These are phyloP conservation scores for Tetrao urogallus DNA, from an alignment of 2,113 vertebrate species.

Conservation along the genomic window DNA sequence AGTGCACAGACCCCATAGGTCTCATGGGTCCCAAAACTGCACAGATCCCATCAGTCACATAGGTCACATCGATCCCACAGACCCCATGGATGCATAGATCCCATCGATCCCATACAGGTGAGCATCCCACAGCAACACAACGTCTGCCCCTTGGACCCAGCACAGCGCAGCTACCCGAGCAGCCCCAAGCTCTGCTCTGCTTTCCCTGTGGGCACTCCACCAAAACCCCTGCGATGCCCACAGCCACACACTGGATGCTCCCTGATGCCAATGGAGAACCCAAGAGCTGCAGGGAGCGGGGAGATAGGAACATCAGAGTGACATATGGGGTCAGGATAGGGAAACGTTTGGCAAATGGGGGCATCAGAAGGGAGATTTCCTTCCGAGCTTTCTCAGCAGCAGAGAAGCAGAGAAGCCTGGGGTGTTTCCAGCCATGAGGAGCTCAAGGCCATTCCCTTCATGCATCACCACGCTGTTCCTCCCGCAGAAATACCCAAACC, in stretches of 20 bases:
- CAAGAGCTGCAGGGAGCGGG: rapidly evolving
- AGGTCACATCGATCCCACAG: rapidly evolving
- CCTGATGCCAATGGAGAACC: background rate
- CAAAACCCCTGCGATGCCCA: rapidly evolving
- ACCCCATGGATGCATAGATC: background rate
- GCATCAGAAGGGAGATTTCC: background rate
- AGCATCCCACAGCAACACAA: background rate
- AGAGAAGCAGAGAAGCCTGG: background rate
- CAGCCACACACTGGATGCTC: rapidly evolving
- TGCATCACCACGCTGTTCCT: too few species aligned
- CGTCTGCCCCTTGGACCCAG: rapidly evolving
- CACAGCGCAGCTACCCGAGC: background rate
- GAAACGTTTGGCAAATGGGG: background rate
- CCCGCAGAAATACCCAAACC: rapidly evolving
- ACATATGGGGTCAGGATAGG: background rate
- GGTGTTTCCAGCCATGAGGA: background rate
- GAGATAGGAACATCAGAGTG: background rate
- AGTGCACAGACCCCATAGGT: too few species aligned
- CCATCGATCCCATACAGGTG: background rate
- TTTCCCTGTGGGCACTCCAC: rapidly evolving
- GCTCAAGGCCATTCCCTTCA: too few species aligned
- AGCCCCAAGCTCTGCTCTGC: background rate
- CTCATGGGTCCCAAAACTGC: too few species aligned
- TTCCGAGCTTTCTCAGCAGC: background rate
- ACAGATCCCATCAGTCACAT: background rate